These are phyloP conservation scores for Siniperca obscura DNA, from an alignment of 2,797 vertebrate species.

Conservation along the genomic window DNA sequence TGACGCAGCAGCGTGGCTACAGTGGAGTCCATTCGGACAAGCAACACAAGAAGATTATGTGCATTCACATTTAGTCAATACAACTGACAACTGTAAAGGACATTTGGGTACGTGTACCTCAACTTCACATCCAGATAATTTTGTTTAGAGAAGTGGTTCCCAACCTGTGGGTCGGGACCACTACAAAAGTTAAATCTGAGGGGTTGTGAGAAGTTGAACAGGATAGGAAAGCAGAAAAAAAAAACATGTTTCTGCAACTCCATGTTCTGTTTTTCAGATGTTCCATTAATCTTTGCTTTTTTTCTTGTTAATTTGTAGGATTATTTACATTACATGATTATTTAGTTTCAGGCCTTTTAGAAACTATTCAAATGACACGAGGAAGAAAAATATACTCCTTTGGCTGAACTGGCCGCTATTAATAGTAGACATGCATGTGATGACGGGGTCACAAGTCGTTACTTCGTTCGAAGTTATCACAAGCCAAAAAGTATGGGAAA, in stretches of 20 bases:
- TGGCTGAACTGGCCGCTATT: not conserved
- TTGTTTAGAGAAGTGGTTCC: not conserved
- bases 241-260: not conserved
- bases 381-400: not conserved
- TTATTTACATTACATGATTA: not conserved
- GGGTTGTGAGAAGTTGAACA: not conserved
- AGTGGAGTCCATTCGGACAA: not conserved
- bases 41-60: not conserved
- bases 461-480: not conserved
- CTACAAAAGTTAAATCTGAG: not conserved
- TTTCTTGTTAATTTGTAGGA: not conserved
- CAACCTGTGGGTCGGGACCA: not conserved
- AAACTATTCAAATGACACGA: not conserved
- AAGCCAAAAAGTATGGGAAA: not conserved
- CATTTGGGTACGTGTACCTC: not conserved
- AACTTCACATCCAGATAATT: not conserved
- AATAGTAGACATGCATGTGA: not conserved
- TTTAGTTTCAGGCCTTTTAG: not conserved
- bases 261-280: not conserved
- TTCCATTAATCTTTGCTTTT: not conserved
- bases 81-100: not conserved
- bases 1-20: not conserved
- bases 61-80: not conserved
- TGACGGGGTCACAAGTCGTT: no score
- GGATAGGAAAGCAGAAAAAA: not conserved